These are phyloP conservation scores for Stenodema calcarata DNA, from an alignment of 2,888 invertebrate species.

Conservation along the genomic window DNA sequence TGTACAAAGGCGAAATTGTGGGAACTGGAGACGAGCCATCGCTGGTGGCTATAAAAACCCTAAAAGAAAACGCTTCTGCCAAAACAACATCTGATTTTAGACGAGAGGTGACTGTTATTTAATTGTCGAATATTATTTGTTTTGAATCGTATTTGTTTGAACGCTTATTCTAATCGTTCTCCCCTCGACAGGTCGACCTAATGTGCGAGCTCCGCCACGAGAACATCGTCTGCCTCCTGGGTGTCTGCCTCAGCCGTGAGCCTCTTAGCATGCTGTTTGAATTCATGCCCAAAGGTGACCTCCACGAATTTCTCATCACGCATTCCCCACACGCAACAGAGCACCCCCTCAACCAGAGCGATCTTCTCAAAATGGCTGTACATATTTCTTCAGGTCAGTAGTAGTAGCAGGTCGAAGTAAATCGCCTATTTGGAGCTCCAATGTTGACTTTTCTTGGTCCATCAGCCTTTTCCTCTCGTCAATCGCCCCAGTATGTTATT, in stretches of 20 bases:
- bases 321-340: slow-evolving; percentile 78
- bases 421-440: no score
- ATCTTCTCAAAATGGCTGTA: slow-evolving; percentile 88
- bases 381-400: slow-evolving; percentile 77
- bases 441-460: no score
- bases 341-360: slow-evolving; percentile 72
- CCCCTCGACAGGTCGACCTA: slow-evolving; percentile 71
- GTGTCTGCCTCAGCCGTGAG: slow-evolving; percentile 86
- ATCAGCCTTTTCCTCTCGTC: no score
- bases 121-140: no score
- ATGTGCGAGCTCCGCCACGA: slow-evolving; percentile 94
- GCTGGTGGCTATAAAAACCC: slow-evolving; percentile 89
- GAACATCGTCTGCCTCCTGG: slow-evolving; percentile 93
- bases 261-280: slow-evolving; percentile 97
- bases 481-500: no score
- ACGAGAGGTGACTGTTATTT: slow-evolving; percentile 68
- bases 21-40: slow-evolving; percentile 68
- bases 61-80: slow-evolving; percentile 90
- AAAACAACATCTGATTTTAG: slow-evolving; percentile 92
- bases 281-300: slow-evolving; percentile 95
- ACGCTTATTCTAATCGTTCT: no score
- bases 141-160: no score
- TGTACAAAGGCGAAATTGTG: slow-evolving; percentile 89
- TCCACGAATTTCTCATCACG: slow-evolving; percentile 92
- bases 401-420: no score